Evolutionary conservation across 2,797 vertebrate species (phyloP).

Genomic region (Helostoma temminkii): DNA sequence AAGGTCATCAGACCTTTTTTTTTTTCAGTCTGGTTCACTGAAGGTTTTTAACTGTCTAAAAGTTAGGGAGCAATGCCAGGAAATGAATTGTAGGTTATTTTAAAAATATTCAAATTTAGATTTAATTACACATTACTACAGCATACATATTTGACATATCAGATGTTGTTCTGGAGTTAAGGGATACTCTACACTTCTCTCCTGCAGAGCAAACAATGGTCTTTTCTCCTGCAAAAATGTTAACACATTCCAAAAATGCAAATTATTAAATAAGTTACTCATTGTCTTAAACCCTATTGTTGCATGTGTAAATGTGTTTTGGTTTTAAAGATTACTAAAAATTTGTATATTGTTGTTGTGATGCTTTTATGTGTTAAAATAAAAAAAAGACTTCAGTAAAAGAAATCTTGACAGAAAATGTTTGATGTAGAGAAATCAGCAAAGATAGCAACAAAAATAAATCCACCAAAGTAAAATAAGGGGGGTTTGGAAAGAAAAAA

Average conservation of each 20-base stretch:
- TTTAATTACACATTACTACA: slow-evolving; percentile 66
- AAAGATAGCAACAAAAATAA: slow-evolving; percentile 34
- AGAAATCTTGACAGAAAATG: slow-evolving; percentile 54
- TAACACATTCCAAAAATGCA: slow-evolving; percentile 81
- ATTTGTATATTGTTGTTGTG: slow-evolving; percentile 95
- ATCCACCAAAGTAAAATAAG: neutral
- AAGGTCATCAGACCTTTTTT: slow-evolving; percentile 33
- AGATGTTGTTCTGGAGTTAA: slow-evolving; percentile 71
- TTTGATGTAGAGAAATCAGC: slow-evolving; percentile 61
- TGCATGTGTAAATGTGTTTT: slow-evolving; percentile 96
- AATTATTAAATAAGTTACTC: slow-evolving; percentile 85
- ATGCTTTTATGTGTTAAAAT: slow-evolving; percentile 93
- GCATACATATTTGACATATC: slow-evolving; percentile 71
- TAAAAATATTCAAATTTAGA: slow-evolving; percentile 70
- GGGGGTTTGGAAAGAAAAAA: slow-evolving; percentile 16
- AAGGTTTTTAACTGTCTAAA: slow-evolving; percentile 73
- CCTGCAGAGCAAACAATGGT: slow-evolving; percentile 28
- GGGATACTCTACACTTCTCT: slow-evolving; percentile 51
- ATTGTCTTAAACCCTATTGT: slow-evolving; percentile 92
- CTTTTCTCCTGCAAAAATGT: slow-evolving; percentile 61
- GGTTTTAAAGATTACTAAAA: slow-evolving; percentile 89
- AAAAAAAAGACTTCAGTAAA: slow-evolving; percentile 85
- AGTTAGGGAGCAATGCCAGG: slow-evolving; percentile 73
- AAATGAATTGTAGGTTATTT: slow-evolving; percentile 74
- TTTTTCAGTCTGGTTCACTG: slow-evolving; percentile 44